Base-by-base conservation (phyloP, 53 echinoderm and acorn worm genomes). In the Hippasteria phrygiana region DNA sequence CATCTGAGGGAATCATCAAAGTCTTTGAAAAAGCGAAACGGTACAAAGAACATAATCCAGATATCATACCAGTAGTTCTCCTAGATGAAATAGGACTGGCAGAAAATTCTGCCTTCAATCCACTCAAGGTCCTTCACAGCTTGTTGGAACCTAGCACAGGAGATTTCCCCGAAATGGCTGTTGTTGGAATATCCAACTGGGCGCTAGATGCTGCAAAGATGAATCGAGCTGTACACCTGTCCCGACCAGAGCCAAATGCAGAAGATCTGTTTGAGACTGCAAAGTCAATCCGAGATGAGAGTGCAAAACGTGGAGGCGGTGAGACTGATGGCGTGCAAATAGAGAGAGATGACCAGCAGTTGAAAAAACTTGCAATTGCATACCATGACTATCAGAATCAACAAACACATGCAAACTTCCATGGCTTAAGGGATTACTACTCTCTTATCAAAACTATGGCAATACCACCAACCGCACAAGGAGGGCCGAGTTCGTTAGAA, bases 1-100 rank as follows among this genome's bases (percentile, higher is more conserved):
- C 90, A 22, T 90, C 90, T 20, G 90, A 90, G 59, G 90, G 90
- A 16, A 90, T 90, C 47, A 83, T 74, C 45, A 84, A 84, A 35
- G 84, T 90, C 16, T 90, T 90, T 47, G 90, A 90, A 33, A 90
- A 83, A 64, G 90, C 90, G 34, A 90, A 83, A 35, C 71, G 81
- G 17, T 90, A 90, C 84, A 90, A 90, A n/a, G 54, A 90, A 26
- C 56, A 72, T 5, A 90, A 84, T 73, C 90, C 83, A 41, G 90
- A 83, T 43, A 81, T 73, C 35, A 83, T 90, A 81, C 90, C 90
- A 27, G 83, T 83, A 62, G 90, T 90, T 14, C 84, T 90, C 17
- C 47, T 90, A 32, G 90, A 90, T 54, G 90, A 90, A 73, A 90
- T 90, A 17, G 90, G 90, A 13, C 90, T 90, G 27, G 90, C 90